phyloP scores from a whole-genome alignment of 1,140 invertebrate genomes.

The Ladona fulva region DNA sequence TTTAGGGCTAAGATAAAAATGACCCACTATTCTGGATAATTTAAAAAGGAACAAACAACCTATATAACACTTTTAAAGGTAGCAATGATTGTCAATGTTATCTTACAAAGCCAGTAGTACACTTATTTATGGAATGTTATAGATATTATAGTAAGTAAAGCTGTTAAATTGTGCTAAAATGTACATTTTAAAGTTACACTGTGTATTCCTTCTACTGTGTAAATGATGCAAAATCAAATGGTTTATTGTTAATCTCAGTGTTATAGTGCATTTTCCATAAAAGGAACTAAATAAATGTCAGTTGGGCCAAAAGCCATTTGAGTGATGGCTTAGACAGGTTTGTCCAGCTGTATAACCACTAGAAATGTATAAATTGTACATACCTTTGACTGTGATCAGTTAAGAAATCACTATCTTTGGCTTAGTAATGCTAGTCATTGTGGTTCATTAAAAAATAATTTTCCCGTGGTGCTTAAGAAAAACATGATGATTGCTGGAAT shows the following conservation, averaged over 20 bases:
- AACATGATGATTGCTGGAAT: neutral
- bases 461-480: neutral
- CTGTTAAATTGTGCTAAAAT: neutral
- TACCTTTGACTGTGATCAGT: slow-evolving; percentile 5
- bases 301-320: neutral
- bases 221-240: neutral
- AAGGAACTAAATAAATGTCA: neutral
- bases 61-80: too few species aligned
- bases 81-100: too few species aligned
- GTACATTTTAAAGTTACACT: neutral
- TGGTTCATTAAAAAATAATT: neutral
- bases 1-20: too few species aligned
- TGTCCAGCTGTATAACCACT: neutral
- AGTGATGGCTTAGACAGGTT: neutral
- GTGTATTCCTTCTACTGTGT: neutral
- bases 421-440: neutral
- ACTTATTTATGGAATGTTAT: neutral
- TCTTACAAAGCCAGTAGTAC: neutral
- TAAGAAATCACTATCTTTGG: neutral
- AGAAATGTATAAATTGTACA: slow-evolving; percentile 8
- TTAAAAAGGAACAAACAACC: too few species aligned
- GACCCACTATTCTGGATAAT: too few species aligned
- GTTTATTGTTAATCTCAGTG: neutral
- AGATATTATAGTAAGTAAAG: neutral
- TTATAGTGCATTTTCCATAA: neutral